Evolutionary conservation across 2,797 vertebrate genomes (phyloP).

Genomic region (Squalus acanthias): DNA sequence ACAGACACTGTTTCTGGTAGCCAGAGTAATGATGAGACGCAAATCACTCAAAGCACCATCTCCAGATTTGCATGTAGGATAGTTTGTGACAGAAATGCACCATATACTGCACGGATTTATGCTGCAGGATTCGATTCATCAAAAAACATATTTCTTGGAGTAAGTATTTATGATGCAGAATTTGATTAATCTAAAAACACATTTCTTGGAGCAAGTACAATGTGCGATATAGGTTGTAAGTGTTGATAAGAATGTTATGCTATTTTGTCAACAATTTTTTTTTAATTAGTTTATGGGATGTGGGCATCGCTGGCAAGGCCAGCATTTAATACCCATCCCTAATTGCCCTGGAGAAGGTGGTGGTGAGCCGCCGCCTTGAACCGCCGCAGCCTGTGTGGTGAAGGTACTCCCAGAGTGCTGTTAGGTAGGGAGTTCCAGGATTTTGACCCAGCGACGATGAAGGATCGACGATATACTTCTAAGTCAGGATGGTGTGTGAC

Average conservation of each 20-base stretch:
- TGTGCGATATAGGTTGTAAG: not conserved
- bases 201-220: not conserved
- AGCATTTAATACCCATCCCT: too few species aligned
- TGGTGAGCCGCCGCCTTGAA: too few species aligned
- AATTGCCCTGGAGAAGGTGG: too few species aligned
- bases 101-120: slow-evolving; percentile 87
- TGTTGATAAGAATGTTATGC: not conserved
- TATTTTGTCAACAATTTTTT: not conserved
- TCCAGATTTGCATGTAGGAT: slow-evolving; percentile 95
- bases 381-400: too few species aligned
- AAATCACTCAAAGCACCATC: slow-evolving; percentile 96
- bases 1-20: slow-evolving; percentile 90
- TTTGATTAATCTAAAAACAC: not conserved
- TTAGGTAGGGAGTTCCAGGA: too few species aligned
- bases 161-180: slow-evolving; percentile 56
- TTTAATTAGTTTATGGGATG: too few species aligned
- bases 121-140: slow-evolving; percentile 98
- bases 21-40: slow-evolving; percentile 79
- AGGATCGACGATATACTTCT: too few species aligned
- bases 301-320: too few species aligned
- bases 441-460: too few species aligned
- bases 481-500: too few species aligned
- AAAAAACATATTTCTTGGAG: slow-evolving; percentile 99
- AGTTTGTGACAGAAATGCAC: slow-evolving; percentile 83
- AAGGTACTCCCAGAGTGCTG: too few species aligned